These are phyloP conservation scores for Stegodyphus mimosarum DNA, from an alignment of 1,140 invertebrate species.

Conservation along the genomic window DNA sequence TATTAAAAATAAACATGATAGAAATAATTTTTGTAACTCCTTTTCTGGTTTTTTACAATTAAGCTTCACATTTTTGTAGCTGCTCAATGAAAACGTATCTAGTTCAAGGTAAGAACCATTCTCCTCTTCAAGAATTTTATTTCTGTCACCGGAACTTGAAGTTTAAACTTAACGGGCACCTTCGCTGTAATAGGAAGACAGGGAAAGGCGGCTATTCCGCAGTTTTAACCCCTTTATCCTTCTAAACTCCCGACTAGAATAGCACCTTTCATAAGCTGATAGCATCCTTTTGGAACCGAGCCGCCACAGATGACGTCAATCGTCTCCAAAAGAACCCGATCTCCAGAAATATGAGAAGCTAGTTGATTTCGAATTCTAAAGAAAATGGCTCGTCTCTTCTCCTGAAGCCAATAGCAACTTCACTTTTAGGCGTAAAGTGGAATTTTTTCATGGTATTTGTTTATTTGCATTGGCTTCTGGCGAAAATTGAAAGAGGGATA, in stretches of 20 bases:
- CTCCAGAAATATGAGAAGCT: conserved; percentile 21
- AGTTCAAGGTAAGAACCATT: not conserved
- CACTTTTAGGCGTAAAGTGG: not conserved
- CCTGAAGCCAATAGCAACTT: not conserved
- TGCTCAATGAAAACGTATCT: not conserved
- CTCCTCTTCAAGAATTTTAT: not conserved
- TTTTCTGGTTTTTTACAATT: not conserved
- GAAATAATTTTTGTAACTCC: too few relatives aligned
- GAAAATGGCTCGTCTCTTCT: conserved; percentile 25
- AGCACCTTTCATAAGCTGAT: not conserved
- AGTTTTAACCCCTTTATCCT: not conserved
- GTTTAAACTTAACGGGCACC: conserved; percentile 14
- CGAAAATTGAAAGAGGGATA: conserved; percentile 15
- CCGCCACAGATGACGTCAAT: not conserved
- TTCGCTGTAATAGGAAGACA: conserved; percentile 21
- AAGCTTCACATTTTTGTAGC: not conserved
- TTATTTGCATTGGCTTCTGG: conserved; percentile 17
- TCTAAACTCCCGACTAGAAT: not conserved
- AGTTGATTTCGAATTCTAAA: not conserved
- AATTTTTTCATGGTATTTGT: conserved; percentile 23
- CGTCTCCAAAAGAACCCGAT: not conserved
- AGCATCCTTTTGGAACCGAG: not conserved
- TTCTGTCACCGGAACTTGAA: not conserved
- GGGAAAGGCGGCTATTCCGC: not conserved
- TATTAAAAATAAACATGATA: too few relatives aligned